Conservation (phyloP, 1,140 invertebrate genomes). For the Agraylea sexmaculata region DNA sequence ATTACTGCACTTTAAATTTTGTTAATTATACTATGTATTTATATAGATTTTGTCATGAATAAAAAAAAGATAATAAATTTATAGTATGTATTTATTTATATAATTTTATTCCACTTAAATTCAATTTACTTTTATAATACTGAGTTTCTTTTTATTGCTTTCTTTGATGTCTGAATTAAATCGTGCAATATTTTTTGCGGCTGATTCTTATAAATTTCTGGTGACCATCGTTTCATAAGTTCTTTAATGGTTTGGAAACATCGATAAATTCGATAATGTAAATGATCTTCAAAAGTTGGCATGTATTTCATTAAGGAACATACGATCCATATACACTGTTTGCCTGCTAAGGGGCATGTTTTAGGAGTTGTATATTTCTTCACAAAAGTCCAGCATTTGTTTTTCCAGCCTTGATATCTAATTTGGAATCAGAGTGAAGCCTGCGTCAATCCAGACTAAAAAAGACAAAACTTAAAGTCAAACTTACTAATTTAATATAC, state of each 20-base stretch:
- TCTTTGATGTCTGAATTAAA: conserved; percentile 76
- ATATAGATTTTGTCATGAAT: no score
- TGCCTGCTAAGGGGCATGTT: conserved; percentile 73
- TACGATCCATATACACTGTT: conserved; percentile 77
- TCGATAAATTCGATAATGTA: conserved; percentile 92
- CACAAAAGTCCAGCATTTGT: conserved; percentile 61
- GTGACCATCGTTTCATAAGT: conserved; percentile 65
- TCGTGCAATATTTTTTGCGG: conserved; percentile 55
- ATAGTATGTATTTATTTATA: no score
- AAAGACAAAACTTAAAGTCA: no score
- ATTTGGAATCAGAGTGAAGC: conserved; percentile 54
- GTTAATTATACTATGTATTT: background rate
- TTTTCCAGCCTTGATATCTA: conserved; percentile 55
- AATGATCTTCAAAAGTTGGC: conserved; percentile 59
- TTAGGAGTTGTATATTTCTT: conserved; percentile 50
- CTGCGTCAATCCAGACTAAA: conserved; percentile 64
- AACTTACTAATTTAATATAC: no score
- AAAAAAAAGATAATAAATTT: no score
- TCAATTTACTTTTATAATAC: conserved; percentile 43
- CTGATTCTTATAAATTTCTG: conserved; percentile 38
- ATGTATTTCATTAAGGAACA: conserved; percentile 69
- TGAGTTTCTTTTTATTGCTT: conserved; percentile 69
- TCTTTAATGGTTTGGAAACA: conserved; percentile 86
- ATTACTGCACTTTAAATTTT: conserved; percentile 33
- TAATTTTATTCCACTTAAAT: conserved; percentile 5